Base-by-base conservation (phyloP, 2,888 invertebrate species). In the Spisula solida region DNA sequence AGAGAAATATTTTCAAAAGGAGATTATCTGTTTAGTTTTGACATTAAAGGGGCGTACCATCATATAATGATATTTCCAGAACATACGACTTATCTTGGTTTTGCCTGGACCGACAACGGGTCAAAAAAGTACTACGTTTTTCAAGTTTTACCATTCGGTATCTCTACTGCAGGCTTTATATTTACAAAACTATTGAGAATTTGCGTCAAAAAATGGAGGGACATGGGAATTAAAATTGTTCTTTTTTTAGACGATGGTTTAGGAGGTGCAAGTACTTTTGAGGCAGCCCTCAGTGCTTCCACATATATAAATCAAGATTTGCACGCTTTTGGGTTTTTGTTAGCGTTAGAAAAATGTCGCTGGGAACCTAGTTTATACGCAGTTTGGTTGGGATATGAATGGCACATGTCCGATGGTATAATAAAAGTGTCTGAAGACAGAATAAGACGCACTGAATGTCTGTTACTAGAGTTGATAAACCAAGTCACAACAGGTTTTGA, bases 211-310 rank as follows among this genome's bases (percentile, higher is more conserved):
- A 29, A 84, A 75, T 88, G 86, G 80, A 86, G 88, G 75, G 41
- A 82, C n/a, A 31, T 70, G 25, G 89, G 90, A 47, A 25, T 66
- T 10, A 92, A 81, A 66, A 70, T 92, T 4, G 56, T 92, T 20
- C 55, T 90, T 78, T 91, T 90, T 88, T 79, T 92, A 51, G 91
- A 93, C 55, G 92, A 92, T 29, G 90, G 92, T 16, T 18, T 86
- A 20, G 88, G 89, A 6, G 89, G 89, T 29, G 41, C 34, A 20
- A 60, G n/a, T 14, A 60, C 81, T 16, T 85, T 70, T 56, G 70
- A 78, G 10, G 56, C 51, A 25, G 84, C 90, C 47, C 66, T 81
- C 31, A 16, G 48, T 14, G 18, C 78, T 16, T 78, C 87, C 25
- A 31, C 56, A 60, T 80, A 51, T 25, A 84, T 91, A 25, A 70